Evolutionary conservation across 2,888 invertebrate genomes (phyloP).

Genomic region (Epicampocera succincta): DNA sequence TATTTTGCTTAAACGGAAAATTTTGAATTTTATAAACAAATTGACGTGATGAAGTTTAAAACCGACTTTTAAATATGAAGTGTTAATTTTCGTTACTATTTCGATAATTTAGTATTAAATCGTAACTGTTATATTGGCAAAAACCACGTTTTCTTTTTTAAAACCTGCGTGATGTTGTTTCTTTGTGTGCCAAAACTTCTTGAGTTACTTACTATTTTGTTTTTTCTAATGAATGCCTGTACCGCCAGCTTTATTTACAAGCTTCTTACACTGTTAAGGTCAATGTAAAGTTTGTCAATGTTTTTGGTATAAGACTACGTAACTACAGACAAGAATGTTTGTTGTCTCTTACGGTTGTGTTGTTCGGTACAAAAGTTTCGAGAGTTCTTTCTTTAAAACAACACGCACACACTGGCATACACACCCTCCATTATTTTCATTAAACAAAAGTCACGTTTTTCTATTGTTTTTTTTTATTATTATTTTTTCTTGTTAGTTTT

Average conservation of each 20-base stretch:
- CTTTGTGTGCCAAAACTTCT: not conserved
- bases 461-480: conserved; percentile 41
- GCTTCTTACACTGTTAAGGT: conserved; percentile 56
- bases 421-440: conserved; percentile 47
- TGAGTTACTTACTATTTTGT: not conserved
- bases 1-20: not conserved
- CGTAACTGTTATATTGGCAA: too few species aligned
- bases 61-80: too few species aligned
- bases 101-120: too few species aligned
- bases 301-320: conserved; percentile 35
- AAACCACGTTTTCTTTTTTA: too few species aligned
- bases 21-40: too few species aligned
- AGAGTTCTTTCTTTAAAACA: conserved; percentile 16
- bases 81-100: too few species aligned
- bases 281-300: conserved; percentile 54
- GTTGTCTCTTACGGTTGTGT: conserved; percentile 17
- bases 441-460: conserved; percentile 65
- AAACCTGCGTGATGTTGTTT: too few species aligned
- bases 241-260: not conserved
- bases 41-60: too few species aligned
- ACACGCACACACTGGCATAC: conserved; percentile 5
- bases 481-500: conserved; percentile 1
- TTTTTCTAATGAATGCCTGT: not conserved
- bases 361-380: conserved; percentile 21
- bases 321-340: conserved; percentile 44